Evolutionary conservation across 2,797 vertebrate species (phyloP).

Genomic region (Natrix natrix): DNA sequence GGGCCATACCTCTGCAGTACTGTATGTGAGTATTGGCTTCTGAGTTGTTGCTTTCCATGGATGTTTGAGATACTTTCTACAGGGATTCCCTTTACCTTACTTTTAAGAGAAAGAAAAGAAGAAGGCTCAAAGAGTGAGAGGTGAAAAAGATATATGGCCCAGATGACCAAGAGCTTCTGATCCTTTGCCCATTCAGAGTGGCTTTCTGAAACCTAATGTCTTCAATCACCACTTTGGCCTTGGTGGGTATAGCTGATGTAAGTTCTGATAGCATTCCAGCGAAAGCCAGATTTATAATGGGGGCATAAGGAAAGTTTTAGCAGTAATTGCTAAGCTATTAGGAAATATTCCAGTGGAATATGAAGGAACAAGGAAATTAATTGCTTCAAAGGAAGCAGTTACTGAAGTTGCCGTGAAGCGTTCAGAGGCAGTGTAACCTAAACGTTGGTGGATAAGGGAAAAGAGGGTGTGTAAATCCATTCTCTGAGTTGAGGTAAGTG

Average conservation of each 20-base stretch:
- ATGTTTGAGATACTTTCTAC: not conserved
- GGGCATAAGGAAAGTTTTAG: not conserved
- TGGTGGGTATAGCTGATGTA: not conserved
- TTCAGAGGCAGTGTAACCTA: not conserved
- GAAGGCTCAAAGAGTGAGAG: not conserved
- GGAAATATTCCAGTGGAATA: too few species aligned
- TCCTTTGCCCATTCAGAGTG: not conserved
- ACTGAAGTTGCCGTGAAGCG: not conserved
- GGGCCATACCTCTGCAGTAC: not conserved
- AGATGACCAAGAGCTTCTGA: not conserved
- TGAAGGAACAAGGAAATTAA: not conserved
- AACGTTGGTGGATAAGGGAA: not conserved
- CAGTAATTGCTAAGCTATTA: not conserved
- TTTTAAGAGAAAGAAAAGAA: not conserved
- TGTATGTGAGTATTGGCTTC: not conserved
- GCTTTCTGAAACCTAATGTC: not conserved
- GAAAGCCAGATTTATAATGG: not conserved
- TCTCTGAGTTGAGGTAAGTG: not conserved
- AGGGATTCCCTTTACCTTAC: not conserved
- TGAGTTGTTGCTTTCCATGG: not conserved
- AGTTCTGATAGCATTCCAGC: not conserved
- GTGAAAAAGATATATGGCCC: not conserved
- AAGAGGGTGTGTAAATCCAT: not conserved
- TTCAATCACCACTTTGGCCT: not conserved
- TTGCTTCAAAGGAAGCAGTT: not conserved